These are phyloP conservation scores for Druon quercuslanigerum DNA, from an alignment of 1,140 invertebrate species.

Conservation along the genomic window DNA sequence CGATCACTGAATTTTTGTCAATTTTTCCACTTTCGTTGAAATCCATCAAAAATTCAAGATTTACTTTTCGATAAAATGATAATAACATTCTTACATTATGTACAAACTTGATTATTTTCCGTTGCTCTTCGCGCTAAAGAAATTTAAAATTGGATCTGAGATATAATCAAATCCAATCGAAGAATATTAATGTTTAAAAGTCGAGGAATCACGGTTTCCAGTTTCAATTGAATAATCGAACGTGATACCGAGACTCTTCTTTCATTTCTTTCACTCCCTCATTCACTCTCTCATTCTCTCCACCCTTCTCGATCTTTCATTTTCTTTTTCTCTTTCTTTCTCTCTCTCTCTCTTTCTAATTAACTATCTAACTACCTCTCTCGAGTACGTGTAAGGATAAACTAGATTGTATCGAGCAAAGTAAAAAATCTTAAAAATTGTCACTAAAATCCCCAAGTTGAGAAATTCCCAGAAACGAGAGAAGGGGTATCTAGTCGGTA, in stretches of 20 bases:
- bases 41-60: background rate
- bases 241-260: background rate
- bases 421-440: slow-evolving; percentile 7
- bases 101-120: slow-evolving; percentile 65
- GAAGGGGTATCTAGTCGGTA: slow-evolving; percentile 10
- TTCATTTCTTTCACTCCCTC: slow-evolving; percentile 32
- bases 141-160: slow-evolving; percentile 32
- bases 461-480: slow-evolving; percentile 5
- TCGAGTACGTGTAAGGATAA: slow-evolving; percentile 12
- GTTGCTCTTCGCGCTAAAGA: slow-evolving; percentile 59
- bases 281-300: slow-evolving; percentile 17
- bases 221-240: slow-evolving; percentile 30
- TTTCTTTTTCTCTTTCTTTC: slow-evolving; percentile 33
- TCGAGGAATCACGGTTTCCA: background rate
- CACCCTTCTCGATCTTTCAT: background rate
- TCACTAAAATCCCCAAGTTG: background rate
- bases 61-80: background rate
- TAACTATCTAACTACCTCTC: slow-evolving; percentile 19
- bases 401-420: slow-evolving; percentile 24
- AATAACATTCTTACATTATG: slow-evolving; percentile 67
- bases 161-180: slow-evolving; percentile 2
- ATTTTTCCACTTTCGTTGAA: background rate
- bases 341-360: slow-evolving; percentile 5
- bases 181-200: slow-evolving; percentile 5
- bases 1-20: background rate